Conservation (phyloP, 2,797 vertebrate species). For the Cyclopterus lumpus region DNA sequence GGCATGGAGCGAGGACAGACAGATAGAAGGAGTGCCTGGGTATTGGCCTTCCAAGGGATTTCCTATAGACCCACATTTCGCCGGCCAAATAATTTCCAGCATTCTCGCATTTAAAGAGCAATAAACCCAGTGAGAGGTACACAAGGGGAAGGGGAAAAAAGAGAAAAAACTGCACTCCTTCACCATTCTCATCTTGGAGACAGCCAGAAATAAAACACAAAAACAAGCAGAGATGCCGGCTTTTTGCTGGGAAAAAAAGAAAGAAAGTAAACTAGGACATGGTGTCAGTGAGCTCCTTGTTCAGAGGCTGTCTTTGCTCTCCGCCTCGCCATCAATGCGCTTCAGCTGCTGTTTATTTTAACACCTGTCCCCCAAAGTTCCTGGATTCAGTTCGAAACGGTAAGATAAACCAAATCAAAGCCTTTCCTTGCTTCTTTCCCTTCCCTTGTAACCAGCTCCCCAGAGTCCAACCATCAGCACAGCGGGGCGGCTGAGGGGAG, state of each 20-base stretch:
- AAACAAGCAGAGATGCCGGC: constrained; percentile 67
- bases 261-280: constrained; percentile 78
- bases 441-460: constrained; percentile 72
- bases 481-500: constrained; percentile 76
- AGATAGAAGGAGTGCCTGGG: constrained; percentile 72
- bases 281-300: constrained; percentile 71
- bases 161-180: constrained; percentile 60
- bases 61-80: constrained; percentile 80
- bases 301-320: constrained; percentile 72
- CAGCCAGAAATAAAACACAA: constrained; percentile 77
- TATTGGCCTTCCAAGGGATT: constrained; percentile 80
- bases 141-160: constrained; percentile 29
- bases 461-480: constrained; percentile 78
- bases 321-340: constrained; percentile 67
- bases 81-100: constrained; percentile 76
- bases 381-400: constrained; percentile 68
- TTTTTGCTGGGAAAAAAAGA: constrained; percentile 53
- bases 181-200: constrained; percentile 60
- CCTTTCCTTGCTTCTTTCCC: constrained; percentile 54
- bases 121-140: constrained; percentile 77
- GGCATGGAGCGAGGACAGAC: constrained; percentile 73
- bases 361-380: constrained; percentile 80
- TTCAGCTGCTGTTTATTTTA: constrained; percentile 82
- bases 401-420: constrained; percentile 80
- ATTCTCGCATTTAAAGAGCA: constrained; percentile 81